Evolutionary conservation across 2,888 invertebrate species (phyloP).

Genomic region (Hypercompe scribonia): DNA sequence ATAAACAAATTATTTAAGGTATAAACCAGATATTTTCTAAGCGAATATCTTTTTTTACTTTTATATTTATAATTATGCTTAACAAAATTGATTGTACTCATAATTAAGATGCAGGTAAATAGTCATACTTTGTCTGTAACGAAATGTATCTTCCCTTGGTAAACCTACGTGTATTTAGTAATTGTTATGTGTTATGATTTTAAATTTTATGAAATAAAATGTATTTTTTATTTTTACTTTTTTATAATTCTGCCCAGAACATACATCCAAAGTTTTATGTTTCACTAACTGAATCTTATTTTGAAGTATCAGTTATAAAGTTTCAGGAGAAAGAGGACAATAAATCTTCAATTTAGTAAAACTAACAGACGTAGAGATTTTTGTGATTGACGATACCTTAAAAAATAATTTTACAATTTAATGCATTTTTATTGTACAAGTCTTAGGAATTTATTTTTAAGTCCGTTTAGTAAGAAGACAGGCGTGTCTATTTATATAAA

Average conservation of each 20-base stretch:
- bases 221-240: no score
- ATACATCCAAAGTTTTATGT: neutral
- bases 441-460: neutral
- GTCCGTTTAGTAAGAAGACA: neutral
- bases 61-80: neutral
- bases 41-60: neutral
- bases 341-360: neutral
- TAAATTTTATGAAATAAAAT: no score
- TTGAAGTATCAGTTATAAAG: no score
- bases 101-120: no score
- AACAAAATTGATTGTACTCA: no score
- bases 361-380: neutral
- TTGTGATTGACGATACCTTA: neutral
- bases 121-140: no score
- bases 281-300: neutral
- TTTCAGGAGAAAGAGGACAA: neutral
- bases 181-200: no score
- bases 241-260: neutral
- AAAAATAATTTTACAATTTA: neutral
- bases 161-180: no score
- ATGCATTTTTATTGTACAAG: neutral
- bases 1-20: neutral
- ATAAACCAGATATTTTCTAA: neutral
- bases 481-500: neutral
- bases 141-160: no score